These are phyloP conservation scores for Zaprionus ornatus DNA, from an alignment of 1,140 invertebrate genomes.

Conservation along the genomic window DNA sequence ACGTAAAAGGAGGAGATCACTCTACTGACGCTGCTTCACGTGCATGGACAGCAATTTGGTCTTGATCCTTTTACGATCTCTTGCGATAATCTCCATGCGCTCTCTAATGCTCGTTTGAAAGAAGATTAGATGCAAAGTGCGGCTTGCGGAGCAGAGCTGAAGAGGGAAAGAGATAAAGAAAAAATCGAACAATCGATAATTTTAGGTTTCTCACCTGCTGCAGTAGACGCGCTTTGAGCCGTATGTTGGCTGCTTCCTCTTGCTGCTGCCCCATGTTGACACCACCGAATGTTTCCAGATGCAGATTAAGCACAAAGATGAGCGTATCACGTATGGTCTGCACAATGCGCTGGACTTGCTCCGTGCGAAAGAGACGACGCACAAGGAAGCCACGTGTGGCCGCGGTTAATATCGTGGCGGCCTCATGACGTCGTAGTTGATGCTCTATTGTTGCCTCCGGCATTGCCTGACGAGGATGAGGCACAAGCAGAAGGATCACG, in stretches of 20 bases:
- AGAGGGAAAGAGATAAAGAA: slow-evolving; percentile 4
- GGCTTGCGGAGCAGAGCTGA: slow-evolving; percentile 87
- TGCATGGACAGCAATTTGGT: slow-evolving; percentile 56
- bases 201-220: slow-evolving; percentile 85
- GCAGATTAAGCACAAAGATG: slow-evolving; percentile 89
- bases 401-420: slow-evolving; percentile 89
- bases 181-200: background rate
- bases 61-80: slow-evolving; percentile 83
- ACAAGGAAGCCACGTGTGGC: slow-evolving; percentile 91
- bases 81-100: slow-evolving; percentile 86
- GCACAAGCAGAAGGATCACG: background rate
- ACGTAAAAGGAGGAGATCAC: background rate
- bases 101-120: slow-evolving; percentile 84
- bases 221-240: slow-evolving; percentile 86
- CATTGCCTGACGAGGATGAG: slow-evolving; percentile 23
- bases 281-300: slow-evolving; percentile 85
- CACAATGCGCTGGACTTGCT: slow-evolving; percentile 91
- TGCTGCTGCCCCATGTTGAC: slow-evolving; percentile 68
- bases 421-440: slow-evolving; percentile 81
- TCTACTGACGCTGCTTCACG: slow-evolving; percentile 50
- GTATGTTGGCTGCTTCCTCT: slow-evolving; percentile 86
- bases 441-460: slow-evolving; percentile 19
- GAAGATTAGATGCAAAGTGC: slow-evolving; percentile 87
- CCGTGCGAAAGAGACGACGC: slow-evolving; percentile 90
- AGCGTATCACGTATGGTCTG: slow-evolving; percentile 92